A percentile compares a stretch with the other conserved stretches of the same genome.
Evolutionary conservation across 1,140 invertebrate genomes (phyloP).

Genomic region (Drosophila obscura): DNA sequence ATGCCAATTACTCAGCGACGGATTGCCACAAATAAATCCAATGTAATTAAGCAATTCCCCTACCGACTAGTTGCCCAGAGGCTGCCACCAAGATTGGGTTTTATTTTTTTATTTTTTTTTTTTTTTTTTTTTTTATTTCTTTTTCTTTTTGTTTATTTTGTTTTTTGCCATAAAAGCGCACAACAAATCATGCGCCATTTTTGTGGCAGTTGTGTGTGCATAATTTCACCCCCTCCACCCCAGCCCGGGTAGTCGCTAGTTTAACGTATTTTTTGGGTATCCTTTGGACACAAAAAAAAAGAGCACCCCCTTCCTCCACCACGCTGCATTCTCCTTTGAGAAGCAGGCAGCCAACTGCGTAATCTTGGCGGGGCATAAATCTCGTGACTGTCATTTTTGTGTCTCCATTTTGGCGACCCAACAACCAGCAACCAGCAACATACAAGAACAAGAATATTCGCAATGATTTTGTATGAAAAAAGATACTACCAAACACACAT

Average conservation of each 20-base stretch:
- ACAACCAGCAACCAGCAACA: constrained; percentile 3
- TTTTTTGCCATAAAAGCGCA: constrained; percentile 63
- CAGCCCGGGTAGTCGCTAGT: constrained; percentile 49
- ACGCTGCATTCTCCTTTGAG: constrained; percentile 5
- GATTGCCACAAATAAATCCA: constrained; percentile 48
- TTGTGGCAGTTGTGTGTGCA: constrained; percentile 64
- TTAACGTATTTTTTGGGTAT: too few species aligned
- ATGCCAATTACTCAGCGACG: constrained; percentile 56
- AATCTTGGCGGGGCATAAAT: constrained; percentile 81
- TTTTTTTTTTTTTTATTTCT: too few species aligned
- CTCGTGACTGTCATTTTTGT: constrained; percentile 82
- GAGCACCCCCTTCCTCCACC: neutral
- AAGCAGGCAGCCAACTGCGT: constrained; percentile 55
- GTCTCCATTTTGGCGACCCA: constrained; percentile 83
- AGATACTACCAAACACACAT: constrained; percentile 53
- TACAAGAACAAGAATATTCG: constrained; percentile 61
- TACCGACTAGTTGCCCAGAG: neutral
- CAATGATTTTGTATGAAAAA: constrained; percentile 78
- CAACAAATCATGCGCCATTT: constrained; percentile 80
- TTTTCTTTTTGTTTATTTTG: constrained; percentile 3
- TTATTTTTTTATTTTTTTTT: neutral
- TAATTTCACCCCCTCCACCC: constrained; percentile 47
- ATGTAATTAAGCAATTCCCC: constrained; percentile 57
- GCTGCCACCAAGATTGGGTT: constrained; percentile 13
- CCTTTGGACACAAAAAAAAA: neutral